phyloP scores from a whole-genome alignment of 2,797 vertebrate species.

The Gymnodraco acuticeps region DNA sequence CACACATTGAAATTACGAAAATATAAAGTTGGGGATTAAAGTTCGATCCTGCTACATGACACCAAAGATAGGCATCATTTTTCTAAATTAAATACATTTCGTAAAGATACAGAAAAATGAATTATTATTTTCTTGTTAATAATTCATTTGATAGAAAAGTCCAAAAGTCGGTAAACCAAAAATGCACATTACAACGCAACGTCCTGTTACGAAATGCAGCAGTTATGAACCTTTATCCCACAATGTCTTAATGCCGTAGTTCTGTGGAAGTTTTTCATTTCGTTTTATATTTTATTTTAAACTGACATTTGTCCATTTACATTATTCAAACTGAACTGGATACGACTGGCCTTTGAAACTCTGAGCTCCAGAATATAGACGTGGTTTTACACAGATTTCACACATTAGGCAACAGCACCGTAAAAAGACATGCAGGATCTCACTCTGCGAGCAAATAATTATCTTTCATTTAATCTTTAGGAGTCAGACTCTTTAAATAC shows the following conservation, averaged over 20 bases:
- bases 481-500: neutral
- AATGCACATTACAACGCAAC: slow-evolving; percentile 38
- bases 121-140: slow-evolving; percentile 7
- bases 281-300: neutral
- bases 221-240: slow-evolving; percentile 7
- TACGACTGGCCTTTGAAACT: slow-evolving; percentile 21
- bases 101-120: slow-evolving; percentile 33
- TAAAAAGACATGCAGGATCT: slow-evolving; percentile 17
- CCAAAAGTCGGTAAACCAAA: slow-evolving; percentile 48
- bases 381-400: slow-evolving; percentile 33
- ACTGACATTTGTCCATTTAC: neutral
- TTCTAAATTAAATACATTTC: slow-evolving; percentile 24
- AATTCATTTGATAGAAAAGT: slow-evolving; percentile 11
- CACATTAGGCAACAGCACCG: slow-evolving; percentile 7
- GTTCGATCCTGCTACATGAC: neutral
- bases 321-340: slow-evolving; percentile 1
- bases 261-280: neutral
- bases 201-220: slow-evolving; percentile 33
- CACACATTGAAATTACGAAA: slow-evolving; percentile 2
- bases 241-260: neutral
- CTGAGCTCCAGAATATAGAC: slow-evolving; percentile 12
- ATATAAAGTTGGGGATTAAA: slow-evolving; percentile 4
- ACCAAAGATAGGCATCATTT: neutral
- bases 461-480: neutral
- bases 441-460: neutral